A percentile compares a stretch with the other conserved stretches of the same genome.
Conservation (phyloP, 2,888 invertebrate species). For the Ceriagrion tenellum region DNA sequence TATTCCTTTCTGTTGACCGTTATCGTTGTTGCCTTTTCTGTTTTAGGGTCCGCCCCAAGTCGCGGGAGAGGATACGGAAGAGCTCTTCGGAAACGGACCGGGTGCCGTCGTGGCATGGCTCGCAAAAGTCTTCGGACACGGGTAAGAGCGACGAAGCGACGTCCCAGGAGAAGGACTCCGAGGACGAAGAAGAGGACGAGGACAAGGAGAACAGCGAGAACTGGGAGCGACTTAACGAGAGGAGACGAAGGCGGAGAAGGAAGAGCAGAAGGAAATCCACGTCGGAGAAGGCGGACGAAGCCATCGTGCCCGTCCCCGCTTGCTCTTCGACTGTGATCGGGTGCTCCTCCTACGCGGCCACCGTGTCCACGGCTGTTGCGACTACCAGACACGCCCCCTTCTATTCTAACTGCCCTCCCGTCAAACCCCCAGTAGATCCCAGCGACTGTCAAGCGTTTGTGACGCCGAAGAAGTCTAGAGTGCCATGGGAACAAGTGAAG, state of each 20-base stretch:
- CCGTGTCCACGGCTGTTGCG: slow-evolving; percentile 12
- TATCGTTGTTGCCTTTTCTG: not conserved
- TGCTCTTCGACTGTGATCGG: slow-evolving; percentile 30
- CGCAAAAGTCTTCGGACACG: slow-evolving; percentile 12
- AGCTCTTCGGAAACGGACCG: slow-evolving; percentile 6
- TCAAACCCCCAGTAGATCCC: not conserved
- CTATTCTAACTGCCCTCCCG: not conserved
- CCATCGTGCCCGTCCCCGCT: not conserved
- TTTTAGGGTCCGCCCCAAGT: slow-evolving; percentile 28
- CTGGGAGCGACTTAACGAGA: slow-evolving; percentile 29
- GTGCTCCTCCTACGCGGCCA: slow-evolving; percentile 47
- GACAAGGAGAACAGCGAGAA: slow-evolving; percentile 57
- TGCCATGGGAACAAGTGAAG: slow-evolving; percentile 21
- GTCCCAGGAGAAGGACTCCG: slow-evolving; percentile 46
- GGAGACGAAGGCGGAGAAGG: slow-evolving; percentile 42
- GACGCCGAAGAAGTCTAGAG: slow-evolving; percentile 35
- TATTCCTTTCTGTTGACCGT: not conserved
- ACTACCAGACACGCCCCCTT: not conserved
- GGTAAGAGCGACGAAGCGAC: slow-evolving; percentile 41
- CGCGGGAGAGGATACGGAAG: slow-evolving; percentile 12
- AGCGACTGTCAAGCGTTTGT: not conserved
- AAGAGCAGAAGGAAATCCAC: not conserved
- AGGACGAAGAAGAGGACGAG: slow-evolving; percentile 52
- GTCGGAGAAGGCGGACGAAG: not conserved
- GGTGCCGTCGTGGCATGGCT: slow-evolving; percentile 17